Conservation (phyloP, 2,888 invertebrate species). For the Pyralis farinalis region DNA sequence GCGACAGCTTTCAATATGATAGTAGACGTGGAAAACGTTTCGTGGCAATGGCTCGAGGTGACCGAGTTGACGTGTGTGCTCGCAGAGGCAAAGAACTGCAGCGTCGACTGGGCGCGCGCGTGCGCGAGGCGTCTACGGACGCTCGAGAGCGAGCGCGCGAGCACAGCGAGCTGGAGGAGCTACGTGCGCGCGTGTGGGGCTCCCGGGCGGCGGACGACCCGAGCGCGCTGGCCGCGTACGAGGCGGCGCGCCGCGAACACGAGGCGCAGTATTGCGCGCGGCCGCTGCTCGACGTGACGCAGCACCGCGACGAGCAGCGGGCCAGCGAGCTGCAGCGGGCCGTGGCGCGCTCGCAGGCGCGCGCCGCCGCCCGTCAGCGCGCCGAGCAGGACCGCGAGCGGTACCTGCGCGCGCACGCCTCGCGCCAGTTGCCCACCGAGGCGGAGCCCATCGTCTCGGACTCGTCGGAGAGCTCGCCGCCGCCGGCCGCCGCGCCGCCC, state of each 20-base stretch:
- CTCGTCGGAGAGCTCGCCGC: slow-evolving; percentile 27
- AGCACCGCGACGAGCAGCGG: slow-evolving; percentile 81
- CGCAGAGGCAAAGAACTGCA: slow-evolving; percentile 91
- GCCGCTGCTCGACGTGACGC: slow-evolving; percentile 86
- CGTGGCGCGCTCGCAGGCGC: slow-evolving; percentile 22
- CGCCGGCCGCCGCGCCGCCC: slow-evolving; percentile 15
- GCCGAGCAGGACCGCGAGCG: slow-evolving; percentile 55
- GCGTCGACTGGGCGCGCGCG: slow-evolving; percentile 93
- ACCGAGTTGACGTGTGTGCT: background rate
- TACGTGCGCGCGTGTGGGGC: slow-evolving; percentile 77
- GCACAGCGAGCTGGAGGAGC: slow-evolving; percentile 92
- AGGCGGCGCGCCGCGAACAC: slow-evolving; percentile 78
- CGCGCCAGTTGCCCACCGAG: slow-evolving; percentile 83
- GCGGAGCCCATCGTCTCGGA: slow-evolving; percentile 89
- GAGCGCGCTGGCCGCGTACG: slow-evolving; percentile 36
- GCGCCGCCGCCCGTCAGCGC: slow-evolving; percentile 75
- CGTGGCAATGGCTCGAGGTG: too few species aligned
- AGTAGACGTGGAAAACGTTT: too few species aligned
- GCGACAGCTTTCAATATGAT: too few species aligned
- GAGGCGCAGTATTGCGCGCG: slow-evolving; percentile 93
- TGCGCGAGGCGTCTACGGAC: slow-evolving; percentile 96
- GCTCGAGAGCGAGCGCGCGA: slow-evolving; percentile 94
- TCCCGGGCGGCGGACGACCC: slow-evolving; percentile 79
- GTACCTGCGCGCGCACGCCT: slow-evolving; percentile 79
- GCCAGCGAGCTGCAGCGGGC: slow-evolving; percentile 77